A percentile compares a stretch with the other conserved stretches of the same genome.
These are phyloP conservation scores for Ormyrus labotus DNA, from an alignment of 2,888 invertebrate genomes.

Conservation along the genomic window DNA sequence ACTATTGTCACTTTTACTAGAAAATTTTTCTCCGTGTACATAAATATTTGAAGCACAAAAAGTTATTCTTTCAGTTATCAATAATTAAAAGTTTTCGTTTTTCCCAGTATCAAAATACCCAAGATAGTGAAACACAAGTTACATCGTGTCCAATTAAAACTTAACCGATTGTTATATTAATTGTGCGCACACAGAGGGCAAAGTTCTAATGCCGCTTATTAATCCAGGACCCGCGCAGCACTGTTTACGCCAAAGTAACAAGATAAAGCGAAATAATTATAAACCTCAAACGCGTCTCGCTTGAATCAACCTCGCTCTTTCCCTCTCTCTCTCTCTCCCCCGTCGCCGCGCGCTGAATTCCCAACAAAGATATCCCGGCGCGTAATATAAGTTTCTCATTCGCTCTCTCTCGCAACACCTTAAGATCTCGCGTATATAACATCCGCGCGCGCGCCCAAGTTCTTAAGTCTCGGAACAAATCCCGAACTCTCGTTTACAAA, in stretches of 20 bases:
- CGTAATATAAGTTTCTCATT: conserved; percentile 30
- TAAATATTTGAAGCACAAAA: too few species aligned
- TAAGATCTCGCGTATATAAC: not conserved
- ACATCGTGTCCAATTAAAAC: not conserved
- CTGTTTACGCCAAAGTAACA: not conserved
- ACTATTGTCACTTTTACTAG: too few species aligned
- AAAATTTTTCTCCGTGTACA: too few species aligned
- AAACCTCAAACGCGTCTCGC: conserved; percentile 38
- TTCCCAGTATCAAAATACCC: too few species aligned
- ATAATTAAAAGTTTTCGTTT: too few species aligned
- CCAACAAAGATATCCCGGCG: conserved; percentile 38
- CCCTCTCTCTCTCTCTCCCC: not conserved
- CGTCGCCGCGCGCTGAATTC: conserved; percentile 7
- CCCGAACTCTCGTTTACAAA: conserved; percentile 49
- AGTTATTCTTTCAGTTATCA: too few species aligned
- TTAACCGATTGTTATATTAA: conserved; percentile 19
- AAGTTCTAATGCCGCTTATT: conserved; percentile 17
- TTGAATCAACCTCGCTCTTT: not conserved
- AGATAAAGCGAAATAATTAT: conserved; percentile 46
- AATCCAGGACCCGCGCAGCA: conserved; percentile 17
- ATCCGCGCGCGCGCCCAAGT: conserved; percentile 16
- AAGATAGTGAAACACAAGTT: too few species aligned
- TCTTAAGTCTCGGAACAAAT: conserved; percentile 46
- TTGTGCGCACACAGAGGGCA: not conserved
- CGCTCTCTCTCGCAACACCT: conserved; percentile 15